phyloP scores from a whole-genome alignment of 2,113 vertebrate genomes.

The Hydrochoerus hydrochaeris region DNA sequence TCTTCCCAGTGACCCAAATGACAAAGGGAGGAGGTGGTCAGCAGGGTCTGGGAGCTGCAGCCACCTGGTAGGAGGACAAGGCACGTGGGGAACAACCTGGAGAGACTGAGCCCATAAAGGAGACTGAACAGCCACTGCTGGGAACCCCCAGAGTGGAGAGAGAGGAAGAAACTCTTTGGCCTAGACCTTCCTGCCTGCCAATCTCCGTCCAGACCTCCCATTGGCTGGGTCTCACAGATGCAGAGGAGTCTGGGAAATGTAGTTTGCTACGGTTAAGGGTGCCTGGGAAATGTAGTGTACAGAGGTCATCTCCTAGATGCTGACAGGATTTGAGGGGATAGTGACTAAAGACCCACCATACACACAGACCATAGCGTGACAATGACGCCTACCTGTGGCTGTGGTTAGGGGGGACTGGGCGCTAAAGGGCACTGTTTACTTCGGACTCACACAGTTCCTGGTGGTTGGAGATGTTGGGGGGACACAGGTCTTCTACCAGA shows the following conservation, averaged over 20 bases:
- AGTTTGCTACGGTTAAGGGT: background rate
- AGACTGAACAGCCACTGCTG: background rate
- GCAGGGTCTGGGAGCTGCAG: background rate
- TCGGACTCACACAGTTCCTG: background rate
- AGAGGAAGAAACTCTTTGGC: background rate
- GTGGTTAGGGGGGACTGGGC: accelerated
- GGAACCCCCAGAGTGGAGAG: background rate
- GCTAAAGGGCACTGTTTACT: background rate
- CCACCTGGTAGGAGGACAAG: background rate
- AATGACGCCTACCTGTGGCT: no score
- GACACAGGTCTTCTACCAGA: background rate
- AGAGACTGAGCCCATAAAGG: background rate
- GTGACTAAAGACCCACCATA: background rate
- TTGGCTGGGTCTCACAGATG: background rate
- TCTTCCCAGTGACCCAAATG: background rate
- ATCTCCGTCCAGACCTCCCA: background rate
- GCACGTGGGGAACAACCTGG: background rate
- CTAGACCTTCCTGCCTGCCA: background rate
- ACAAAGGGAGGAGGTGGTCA: background rate
- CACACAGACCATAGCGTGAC: background rate
- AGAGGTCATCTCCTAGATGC: background rate
- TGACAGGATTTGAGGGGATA: background rate
- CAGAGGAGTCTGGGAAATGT: slow-evolving; percentile 29
- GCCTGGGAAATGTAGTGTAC: slow-evolving; percentile 43
- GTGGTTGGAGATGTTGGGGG: background rate